phyloP scores from a whole-genome alignment of 2,888 invertebrate genomes.

The Pyrrhia umbra region DNA sequence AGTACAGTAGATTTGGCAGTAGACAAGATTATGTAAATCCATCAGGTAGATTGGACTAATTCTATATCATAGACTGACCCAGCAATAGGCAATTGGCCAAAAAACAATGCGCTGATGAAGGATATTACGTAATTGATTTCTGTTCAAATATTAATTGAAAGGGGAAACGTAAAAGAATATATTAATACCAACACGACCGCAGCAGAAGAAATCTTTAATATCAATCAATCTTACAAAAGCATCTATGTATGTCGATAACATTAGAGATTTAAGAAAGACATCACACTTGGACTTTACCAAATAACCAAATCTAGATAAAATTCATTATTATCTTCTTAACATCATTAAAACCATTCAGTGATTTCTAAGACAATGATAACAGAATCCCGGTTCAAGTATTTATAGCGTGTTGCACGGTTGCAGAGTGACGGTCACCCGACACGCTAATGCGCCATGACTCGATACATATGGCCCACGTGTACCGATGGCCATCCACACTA shows the following conservation, averaged over 20 bases:
- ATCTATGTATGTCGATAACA: no score
- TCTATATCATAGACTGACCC: background rate
- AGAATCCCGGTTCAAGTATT: constrained; percentile 68
- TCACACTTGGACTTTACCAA: background rate
- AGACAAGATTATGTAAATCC: background rate
- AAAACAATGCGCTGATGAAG: background rate
- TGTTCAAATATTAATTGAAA: background rate
- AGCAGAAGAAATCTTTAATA: no score
- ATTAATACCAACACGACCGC: no score
- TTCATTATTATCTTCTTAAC: background rate
- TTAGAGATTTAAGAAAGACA: background rate
- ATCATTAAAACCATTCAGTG: constrained; percentile 17
- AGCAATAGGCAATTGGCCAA: background rate
- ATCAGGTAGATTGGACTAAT: background rate
- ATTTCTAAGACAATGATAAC: constrained; percentile 53
- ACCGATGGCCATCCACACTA: constrained; percentile 63
- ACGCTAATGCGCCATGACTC: constrained; percentile 87
- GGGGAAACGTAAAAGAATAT: background rate
- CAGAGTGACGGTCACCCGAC: constrained; percentile 81
- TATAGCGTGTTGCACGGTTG: constrained; percentile 77
- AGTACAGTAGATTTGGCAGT: background rate
- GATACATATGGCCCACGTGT: constrained; percentile 86
- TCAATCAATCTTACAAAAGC: no score
- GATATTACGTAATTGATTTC: background rate
- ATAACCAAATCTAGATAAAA: background rate